Base-by-base conservation (phyloP, 2,888 invertebrate species). In the Cetonia aurata region DNA sequence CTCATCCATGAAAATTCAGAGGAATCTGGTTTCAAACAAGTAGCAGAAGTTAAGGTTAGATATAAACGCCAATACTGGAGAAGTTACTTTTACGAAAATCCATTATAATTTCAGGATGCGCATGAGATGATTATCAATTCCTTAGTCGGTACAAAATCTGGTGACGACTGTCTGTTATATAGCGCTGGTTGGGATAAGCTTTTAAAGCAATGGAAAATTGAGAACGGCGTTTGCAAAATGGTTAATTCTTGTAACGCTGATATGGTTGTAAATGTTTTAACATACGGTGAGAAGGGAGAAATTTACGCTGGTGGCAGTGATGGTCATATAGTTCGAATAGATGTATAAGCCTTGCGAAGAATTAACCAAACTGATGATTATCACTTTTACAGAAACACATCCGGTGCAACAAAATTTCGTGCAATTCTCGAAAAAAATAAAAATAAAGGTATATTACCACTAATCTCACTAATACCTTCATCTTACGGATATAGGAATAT, bases 261-360 rank as follows among this genome's bases (percentile, higher is more conserved):
- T 46, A 75, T 82, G 46, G 78, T 80, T 10, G 73, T 82, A 1
- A 81, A 80, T 60, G 73, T 79, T 4, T 73, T 82, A 10, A 72
- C 78, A 0, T 62, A 75, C 8, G 81, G 81, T 2, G 79, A 79
- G n/a, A 72, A 77, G n/a, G 78, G 78, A 9, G 73, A 77, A 50
- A 66, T 86, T 6, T 90, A 88, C 84, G 88, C 88, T 0, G 89
- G 86, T 0, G 89, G 89, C 9, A 86, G 88, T 84, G 89, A 89
- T 74, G 90, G 90, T 10, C 82, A 81, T 68, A 81, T 89, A 41
- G 76, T 78, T 10, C 75, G 80, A 67, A 70, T 82, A 53, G 77
- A 79, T 52, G 73, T 48, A 0, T 62, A 48, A 46, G 15, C 1
- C 9, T 8, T 15, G 0, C 6, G 19, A 50, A 12, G 15, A 46